Evolutionary conservation across 2,113 vertebrate species (phyloP).

Genomic region (Paralichthys olivaceus): DNA sequence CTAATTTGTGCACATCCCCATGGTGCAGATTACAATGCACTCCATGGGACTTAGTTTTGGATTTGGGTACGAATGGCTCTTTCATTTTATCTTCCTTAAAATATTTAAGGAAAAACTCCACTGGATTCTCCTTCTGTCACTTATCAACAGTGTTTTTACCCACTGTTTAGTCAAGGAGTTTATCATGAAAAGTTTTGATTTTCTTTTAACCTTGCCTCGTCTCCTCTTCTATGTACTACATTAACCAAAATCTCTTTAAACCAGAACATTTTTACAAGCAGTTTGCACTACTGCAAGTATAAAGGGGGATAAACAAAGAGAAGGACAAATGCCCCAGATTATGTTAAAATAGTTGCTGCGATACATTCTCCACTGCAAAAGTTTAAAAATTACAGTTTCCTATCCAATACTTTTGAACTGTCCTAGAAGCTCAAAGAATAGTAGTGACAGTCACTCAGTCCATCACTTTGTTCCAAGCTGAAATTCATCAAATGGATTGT

Average conservation of each 20-base stretch:
- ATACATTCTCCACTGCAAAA: not conserved
- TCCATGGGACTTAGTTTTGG: not conserved
- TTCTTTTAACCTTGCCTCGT: not conserved
- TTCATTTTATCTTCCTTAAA: constrained; percentile 3
- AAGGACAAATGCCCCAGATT: constrained; percentile 6
- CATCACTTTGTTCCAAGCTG: not conserved
- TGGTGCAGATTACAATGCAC: not conserved
- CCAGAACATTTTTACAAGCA: not conserved
- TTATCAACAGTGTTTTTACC: not conserved
- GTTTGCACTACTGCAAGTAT: not conserved
- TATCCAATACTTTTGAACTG: not conserved
- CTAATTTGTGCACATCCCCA: too few species aligned
- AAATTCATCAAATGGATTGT: not conserved
- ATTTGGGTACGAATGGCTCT: not conserved
- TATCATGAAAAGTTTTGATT: not conserved
- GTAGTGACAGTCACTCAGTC: not conserved
- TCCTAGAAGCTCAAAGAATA: not conserved
- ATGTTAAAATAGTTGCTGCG: not conserved
- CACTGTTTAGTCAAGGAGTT: not conserved
- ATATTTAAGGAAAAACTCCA: not conserved
- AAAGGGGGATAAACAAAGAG: not conserved
- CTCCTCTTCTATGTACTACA: not conserved
- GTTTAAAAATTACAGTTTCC: not conserved
- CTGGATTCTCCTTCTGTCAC: not conserved
- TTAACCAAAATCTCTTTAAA: not conserved